Percentiles rank a stretch among this genome's conserved stretches.
phyloP scores from a whole-genome alignment of 2,113 vertebrate species.

The Poeciliopsis turrubarensis region DNA sequence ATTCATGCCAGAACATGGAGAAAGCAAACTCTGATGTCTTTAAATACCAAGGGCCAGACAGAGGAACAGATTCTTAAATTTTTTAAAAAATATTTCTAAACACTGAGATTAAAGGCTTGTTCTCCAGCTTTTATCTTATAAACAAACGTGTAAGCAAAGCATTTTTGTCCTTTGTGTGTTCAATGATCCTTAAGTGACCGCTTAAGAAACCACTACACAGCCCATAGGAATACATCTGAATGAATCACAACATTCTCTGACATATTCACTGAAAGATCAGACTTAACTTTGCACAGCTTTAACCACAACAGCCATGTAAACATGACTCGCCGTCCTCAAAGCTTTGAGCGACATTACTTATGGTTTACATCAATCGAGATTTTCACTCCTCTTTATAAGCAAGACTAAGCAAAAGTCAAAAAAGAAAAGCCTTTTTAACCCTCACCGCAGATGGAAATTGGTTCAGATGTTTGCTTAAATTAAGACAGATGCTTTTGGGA shows the following conservation, averaged over 20 bases:
- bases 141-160: constrained; percentile 66
- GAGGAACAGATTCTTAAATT: constrained; percentile 61
- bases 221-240: constrained; percentile 62
- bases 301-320: constrained; percentile 73
- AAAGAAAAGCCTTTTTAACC: constrained; percentile 43
- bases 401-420: constrained; percentile 61
- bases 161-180: constrained; percentile 60
- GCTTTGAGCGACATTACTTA: constrained; percentile 56
- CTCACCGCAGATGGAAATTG: constrained; percentile 30
- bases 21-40: constrained; percentile 57
- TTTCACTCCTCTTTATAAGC: constrained; percentile 56
- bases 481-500: constrained; percentile 2
- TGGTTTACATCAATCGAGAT: constrained; percentile 53
- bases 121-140: constrained; percentile 65
- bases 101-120: constrained; percentile 71
- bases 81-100: constrained; percentile 68
- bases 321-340: constrained; percentile 43
- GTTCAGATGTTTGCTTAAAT: constrained; percentile 40
- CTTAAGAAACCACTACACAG: constrained; percentile 60
- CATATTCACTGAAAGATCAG: constrained; percentile 63
- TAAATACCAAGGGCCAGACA: constrained; percentile 57
- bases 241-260: constrained; percentile 60
- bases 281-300: constrained; percentile 55
- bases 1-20: constrained; percentile 42
- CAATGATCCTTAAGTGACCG: constrained; percentile 69